These are phyloP conservation scores for Forbesichthys papilliferus DNA, from an alignment of 2,113 vertebrate genomes.

Conservation along the genomic window DNA sequence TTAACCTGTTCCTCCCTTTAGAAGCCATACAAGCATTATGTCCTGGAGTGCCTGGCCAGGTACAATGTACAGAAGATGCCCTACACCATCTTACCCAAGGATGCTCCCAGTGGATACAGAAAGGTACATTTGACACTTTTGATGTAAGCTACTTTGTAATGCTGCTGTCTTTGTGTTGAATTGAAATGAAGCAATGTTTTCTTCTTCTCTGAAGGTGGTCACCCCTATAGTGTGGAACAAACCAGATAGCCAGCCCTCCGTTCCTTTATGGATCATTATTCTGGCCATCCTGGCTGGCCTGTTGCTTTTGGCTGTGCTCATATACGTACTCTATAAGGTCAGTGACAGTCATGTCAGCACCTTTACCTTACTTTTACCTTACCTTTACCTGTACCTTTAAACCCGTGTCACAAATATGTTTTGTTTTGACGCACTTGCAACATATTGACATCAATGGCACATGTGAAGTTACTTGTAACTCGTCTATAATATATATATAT, in stretches of 20 bases:
- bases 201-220: slow-evolving; percentile 74
- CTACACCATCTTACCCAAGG: slow-evolving; percentile 80
- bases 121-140: slow-evolving; percentile 70
- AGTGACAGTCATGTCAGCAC: slow-evolving; percentile 28
- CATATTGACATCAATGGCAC: background rate
- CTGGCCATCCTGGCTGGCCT: slow-evolving; percentile 88
- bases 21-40: slow-evolving; percentile 78
- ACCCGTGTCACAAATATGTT: too few relatives aligned
- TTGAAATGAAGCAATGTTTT: background rate
- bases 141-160: background rate
- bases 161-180: background rate
- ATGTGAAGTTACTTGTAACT: background rate
- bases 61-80: slow-evolving; percentile 85
- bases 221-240: slow-evolving; percentile 87
- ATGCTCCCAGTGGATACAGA: slow-evolving; percentile 74
- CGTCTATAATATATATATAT: too few relatives aligned
- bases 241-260: slow-evolving; percentile 79
- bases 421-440: too few relatives aligned
- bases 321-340: slow-evolving; percentile 91
- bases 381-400: too few relatives aligned
- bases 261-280: slow-evolving; percentile 91
- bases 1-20: slow-evolving; percentile 43
- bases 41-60: slow-evolving; percentile 82
- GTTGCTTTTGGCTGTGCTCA: slow-evolving; percentile 87
- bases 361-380: too few relatives aligned